A percentile compares a stretch with the other conserved stretches of the same genome.
Conservation (phyloP, 2,888 invertebrate species). For the Thera britannica region DNA sequence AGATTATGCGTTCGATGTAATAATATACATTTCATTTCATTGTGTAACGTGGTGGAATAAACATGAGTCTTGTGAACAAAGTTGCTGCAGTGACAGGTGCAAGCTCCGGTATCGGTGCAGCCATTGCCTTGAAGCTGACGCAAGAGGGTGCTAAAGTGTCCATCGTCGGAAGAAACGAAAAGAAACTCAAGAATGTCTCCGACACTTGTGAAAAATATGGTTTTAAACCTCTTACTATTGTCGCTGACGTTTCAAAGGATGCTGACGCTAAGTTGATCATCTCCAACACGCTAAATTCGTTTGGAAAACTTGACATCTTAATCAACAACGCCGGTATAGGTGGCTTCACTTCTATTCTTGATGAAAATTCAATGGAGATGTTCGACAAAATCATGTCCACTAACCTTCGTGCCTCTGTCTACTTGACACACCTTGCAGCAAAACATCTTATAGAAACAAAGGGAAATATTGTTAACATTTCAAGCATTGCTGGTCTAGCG, state of each 20-base stretch:
- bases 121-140: constrained; percentile 49
- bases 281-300: constrained; percentile 40
- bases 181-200: constrained; percentile 42
- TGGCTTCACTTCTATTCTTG: constrained; percentile 34
- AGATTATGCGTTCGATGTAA: no score
- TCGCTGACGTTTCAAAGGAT: constrained; percentile 49
- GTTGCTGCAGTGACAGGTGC: constrained; percentile 58
- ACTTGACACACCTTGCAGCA: constrained; percentile 47
- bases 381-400: constrained; percentile 48
- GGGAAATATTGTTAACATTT: constrained; percentile 55
- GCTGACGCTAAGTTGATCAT: constrained; percentile 46
- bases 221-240: constrained; percentile 40
- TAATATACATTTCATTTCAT: neutral
- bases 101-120: constrained; percentile 59
- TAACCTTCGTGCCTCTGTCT: constrained; percentile 48
- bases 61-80: constrained; percentile 41
- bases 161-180: constrained; percentile 44
- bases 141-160: constrained; percentile 40
- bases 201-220: constrained; percentile 35
- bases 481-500: constrained; percentile 44
- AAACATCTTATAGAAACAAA: constrained; percentile 49
- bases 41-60: neutral
- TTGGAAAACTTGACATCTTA: constrained; percentile 47
- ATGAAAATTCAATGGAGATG: constrained; percentile 42
- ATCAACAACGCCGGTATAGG: constrained; percentile 52